A percentile compares a stretch with the other conserved stretches of the same genome.
Conservation (phyloP, 2,797 vertebrate species). For the Phalloptychus januarius region DNA sequence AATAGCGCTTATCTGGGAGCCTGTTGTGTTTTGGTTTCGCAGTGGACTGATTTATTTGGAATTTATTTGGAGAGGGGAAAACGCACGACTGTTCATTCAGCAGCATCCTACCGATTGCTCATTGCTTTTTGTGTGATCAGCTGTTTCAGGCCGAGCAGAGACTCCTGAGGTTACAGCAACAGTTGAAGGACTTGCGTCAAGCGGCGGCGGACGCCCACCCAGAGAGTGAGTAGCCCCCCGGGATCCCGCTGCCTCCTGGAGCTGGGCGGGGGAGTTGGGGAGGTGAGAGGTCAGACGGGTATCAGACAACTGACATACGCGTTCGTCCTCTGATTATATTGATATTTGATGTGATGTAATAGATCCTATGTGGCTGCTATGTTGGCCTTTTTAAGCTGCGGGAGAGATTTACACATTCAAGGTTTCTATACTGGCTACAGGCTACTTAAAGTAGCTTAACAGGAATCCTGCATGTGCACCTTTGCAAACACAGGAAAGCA, state of each 20-base stretch:
- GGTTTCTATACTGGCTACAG: constrained; percentile 53
- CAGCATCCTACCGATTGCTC: neutral
- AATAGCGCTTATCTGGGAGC: neutral
- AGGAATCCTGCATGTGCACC: neutral
- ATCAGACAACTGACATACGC: constrained; percentile 44
- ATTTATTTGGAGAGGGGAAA: neutral
- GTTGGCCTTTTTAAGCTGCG: constrained; percentile 19
- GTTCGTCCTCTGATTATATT: constrained; percentile 55
- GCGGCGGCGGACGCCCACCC: constrained; percentile 92
- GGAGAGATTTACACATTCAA: constrained; percentile 64
- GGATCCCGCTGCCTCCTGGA: constrained; percentile 22
- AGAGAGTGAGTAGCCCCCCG: constrained; percentile 88
- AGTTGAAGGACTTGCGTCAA: constrained; percentile 92
- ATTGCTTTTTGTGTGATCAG: constrained; percentile 73
- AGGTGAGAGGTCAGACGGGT: constrained; percentile 41
- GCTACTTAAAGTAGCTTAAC: constrained; percentile 24
- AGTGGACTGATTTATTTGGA: neutral
- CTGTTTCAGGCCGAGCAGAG: constrained; percentile 93
- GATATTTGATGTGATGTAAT: constrained; percentile 57
- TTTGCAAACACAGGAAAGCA: neutral
- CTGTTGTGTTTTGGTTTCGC: neutral
- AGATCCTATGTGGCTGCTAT: constrained; percentile 42
- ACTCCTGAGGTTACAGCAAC: constrained; percentile 89
- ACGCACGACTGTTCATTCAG: neutral
- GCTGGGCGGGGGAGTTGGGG: constrained; percentile 39